Percentiles rank a stretch among this genome's conserved stretches.
Conservation (phyloP, 2,113 vertebrate species). For the Ornithorhynchus anatinus region DNA sequence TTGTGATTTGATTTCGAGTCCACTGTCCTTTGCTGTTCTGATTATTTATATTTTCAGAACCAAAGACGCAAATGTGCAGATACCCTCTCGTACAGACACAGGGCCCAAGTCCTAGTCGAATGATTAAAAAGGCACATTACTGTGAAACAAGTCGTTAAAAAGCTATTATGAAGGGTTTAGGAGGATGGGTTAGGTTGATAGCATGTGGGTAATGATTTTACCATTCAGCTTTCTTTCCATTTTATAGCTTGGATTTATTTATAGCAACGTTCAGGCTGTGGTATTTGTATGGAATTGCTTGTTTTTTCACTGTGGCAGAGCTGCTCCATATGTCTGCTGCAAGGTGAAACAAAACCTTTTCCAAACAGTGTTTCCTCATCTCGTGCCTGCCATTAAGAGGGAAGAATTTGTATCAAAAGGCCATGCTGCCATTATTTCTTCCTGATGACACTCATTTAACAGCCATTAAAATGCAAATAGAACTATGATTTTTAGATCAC, state of each 20-base stretch:
- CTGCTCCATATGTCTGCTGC: conserved; percentile 61
- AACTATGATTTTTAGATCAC: conserved; percentile 86
- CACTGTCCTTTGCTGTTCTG: too few species aligned
- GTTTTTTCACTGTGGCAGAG: conserved; percentile 66
- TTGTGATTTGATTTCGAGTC: too few species aligned
- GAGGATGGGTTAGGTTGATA: conserved; percentile 22
- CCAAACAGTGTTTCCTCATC: conserved; percentile 59
- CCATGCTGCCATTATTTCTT: conserved; percentile 82
- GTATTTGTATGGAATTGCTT: conserved; percentile 66
- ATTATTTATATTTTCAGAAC: conserved; percentile 48
- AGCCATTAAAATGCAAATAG: conserved; percentile 87
- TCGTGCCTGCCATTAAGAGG: conserved; percentile 72
- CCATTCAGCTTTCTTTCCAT: conserved; percentile 47
- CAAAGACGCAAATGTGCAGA: conserved; percentile 39
- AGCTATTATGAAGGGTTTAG: not conserved
- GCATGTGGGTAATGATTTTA: conserved; percentile 40
- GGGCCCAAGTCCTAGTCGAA: conserved; percentile 26
- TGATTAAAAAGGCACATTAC: conserved; percentile 40
- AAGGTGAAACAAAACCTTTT: conserved; percentile 67
- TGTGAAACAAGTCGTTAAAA: conserved; percentile 56
- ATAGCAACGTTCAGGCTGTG: conserved; percentile 56
- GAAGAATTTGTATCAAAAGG: conserved; percentile 76
- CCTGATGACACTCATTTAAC: conserved; percentile 82
- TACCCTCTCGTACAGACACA: conserved; percentile 34
- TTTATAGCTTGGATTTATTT: conserved; percentile 60